A percentile compares a stretch with the other conserved stretches of the same genome.
Conservation (phyloP, 2,888 invertebrate species). For the Panorpa germanica region DNA sequence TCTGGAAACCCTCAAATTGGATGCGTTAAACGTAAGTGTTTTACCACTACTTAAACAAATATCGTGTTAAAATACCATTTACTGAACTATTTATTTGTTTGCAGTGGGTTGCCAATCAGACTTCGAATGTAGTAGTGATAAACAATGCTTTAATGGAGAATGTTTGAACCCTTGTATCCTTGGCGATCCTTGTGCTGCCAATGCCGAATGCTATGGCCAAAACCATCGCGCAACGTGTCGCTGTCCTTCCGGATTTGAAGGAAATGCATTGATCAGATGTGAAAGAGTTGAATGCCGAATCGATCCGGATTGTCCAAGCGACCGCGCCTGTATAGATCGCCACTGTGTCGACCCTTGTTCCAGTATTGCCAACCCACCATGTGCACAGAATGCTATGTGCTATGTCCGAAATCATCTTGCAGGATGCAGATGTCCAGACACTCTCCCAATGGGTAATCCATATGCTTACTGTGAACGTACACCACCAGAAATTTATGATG, state of each 20-base stretch:
- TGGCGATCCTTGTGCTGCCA: slow-evolving; percentile 63
- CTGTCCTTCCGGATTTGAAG: slow-evolving; percentile 56
- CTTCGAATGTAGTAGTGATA: slow-evolving; percentile 58
- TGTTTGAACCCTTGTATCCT: slow-evolving; percentile 67
- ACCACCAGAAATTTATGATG: slow-evolving; percentile 25
- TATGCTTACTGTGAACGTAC: slow-evolving; percentile 49
- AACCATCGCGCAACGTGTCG: slow-evolving; percentile 64
- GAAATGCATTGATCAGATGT: slow-evolving; percentile 65
- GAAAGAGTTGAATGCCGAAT: slow-evolving; percentile 60
- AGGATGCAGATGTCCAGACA: slow-evolving; percentile 64
- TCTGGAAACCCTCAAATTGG: slow-evolving; percentile 73
- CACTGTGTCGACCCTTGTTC: slow-evolving; percentile 65
- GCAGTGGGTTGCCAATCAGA: slow-evolving; percentile 68
- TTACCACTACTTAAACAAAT: slow-evolving; percentile 4
- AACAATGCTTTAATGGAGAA: slow-evolving; percentile 65
- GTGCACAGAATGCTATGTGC: slow-evolving; percentile 70
- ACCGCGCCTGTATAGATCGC: slow-evolving; percentile 49
- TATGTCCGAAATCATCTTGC: slow-evolving; percentile 63
- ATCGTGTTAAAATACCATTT: slow-evolving; percentile 6
- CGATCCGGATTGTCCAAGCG: slow-evolving; percentile 59
- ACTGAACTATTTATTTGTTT: slow-evolving; percentile 17
- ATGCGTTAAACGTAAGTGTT: slow-evolving; percentile 46
- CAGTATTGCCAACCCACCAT: slow-evolving; percentile 40
- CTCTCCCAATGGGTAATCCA: slow-evolving; percentile 63
- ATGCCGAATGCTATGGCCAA: slow-evolving; percentile 67